Evolutionary conservation across 2,888 invertebrate genomes (phyloP).

Genomic region (Subacronicta megacephala): DNA sequence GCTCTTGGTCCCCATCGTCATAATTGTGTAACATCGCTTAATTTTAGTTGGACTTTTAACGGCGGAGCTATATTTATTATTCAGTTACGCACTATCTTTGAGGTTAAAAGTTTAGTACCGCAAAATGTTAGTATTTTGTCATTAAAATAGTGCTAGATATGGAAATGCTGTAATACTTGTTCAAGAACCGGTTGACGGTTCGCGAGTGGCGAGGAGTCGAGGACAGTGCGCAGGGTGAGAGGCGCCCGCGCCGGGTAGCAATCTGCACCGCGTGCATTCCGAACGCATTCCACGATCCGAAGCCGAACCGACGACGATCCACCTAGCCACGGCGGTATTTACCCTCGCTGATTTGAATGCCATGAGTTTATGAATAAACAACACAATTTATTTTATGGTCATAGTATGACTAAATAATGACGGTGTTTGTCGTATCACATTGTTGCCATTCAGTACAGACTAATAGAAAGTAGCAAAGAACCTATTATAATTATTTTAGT

Average conservation of each 20-base stretch:
- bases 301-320: constrained; percentile 64
- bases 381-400: constrained; percentile 46
- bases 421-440: constrained; percentile 6
- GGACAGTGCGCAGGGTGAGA: constrained; percentile 64
- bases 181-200: constrained; percentile 66
- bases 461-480: too few species aligned
- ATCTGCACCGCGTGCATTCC: constrained; percentile 76
- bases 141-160: constrained; percentile 40
- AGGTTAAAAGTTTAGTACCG: constrained; percentile 14
- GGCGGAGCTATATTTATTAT: neutral
- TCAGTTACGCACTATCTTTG: constrained; percentile 3
- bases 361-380: constrained; percentile 62
- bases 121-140: constrained; percentile 31
- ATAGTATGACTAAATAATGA: constrained; percentile 19
- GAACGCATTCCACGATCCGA: constrained; percentile 75
- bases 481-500: too few species aligned
- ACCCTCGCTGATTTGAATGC: constrained; percentile 58
- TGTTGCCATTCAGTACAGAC: too few species aligned
- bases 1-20: neutral
- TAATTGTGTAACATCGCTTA: neutral
- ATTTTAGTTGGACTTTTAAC: neutral
- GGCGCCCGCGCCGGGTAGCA: constrained; percentile 61
- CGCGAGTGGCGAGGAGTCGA: constrained; percentile 44
- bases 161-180: constrained; percentile 50
- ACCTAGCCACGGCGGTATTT: constrained; percentile 66